Evolutionary conservation across 2,113 vertebrate species (phyloP), one percentile per base, ranked within the genome.

Genomic region (Aphelocoma coerulescens): DNA sequence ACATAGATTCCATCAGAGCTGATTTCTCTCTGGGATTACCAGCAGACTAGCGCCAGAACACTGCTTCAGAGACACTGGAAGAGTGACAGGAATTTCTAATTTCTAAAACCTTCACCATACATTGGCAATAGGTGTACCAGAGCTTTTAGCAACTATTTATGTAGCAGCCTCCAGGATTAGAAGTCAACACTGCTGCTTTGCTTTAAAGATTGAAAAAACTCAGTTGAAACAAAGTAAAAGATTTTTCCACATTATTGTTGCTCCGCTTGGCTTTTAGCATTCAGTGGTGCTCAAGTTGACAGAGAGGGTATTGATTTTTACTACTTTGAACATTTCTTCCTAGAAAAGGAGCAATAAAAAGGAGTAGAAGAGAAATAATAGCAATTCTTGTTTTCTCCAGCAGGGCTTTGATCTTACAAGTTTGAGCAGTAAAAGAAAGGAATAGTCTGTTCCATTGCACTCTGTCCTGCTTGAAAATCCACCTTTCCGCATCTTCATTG

Each of bases 371-470:
- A 91, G 11, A 65, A 92, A 54, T 69, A 86, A 76, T 30, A 88
- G 51, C 16, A 55, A 77, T 83, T 83, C 51, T 88, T 93, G 82
- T 86, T 95, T 95, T 85, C 59, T 86, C 55, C 72, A 88, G 23
- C 28, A 88, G 52, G 48, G 48, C 73, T 95, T 91, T 3, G 5
- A 63, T 86, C 59, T 90, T 92, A 88, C 46, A 80, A 83, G 48
- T 79, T 75, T 32, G 85, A 80, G 73, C 52, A 71, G 62, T 58
- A 54, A 63, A 91, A 71, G 12, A 89, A 86, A 74, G 48, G 11
- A 92, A 46, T 46, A 13, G 43, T n/a, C 75, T 67, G 16, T 88
- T 81, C 44, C 19, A 32, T 14, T 73, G 41, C 35, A 71, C 16
- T 63, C 68, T 73, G 21, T 74, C 37, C 72, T 81, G 21, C 27